Conservation (phyloP, 2,797 vertebrate species). For the Hydrophis major region DNA sequence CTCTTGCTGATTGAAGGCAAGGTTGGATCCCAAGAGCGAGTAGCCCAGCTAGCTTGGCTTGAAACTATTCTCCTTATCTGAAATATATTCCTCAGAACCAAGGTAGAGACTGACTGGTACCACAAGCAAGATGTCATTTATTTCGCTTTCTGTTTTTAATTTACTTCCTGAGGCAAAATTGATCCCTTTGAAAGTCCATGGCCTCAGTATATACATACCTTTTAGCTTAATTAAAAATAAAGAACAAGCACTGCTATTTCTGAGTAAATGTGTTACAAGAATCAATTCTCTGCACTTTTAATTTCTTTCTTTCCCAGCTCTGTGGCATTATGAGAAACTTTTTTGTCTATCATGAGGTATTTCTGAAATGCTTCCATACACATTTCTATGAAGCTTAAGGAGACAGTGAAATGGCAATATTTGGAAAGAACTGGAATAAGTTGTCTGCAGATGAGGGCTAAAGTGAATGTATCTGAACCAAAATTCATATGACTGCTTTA, state of each 20-base stretch:
- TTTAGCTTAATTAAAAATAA: conserved; percentile 27
- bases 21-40: background rate
- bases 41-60: background rate
- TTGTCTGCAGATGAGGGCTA: background rate
- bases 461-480: background rate
- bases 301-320: background rate
- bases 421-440: background rate
- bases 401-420: background rate
- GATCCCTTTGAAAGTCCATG: conserved; percentile 32
- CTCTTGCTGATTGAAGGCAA: background rate
- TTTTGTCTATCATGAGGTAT: background rate
- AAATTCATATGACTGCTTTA: background rate
- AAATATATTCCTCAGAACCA: background rate
- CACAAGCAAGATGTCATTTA: background rate
- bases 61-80: background rate
- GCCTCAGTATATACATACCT: conserved; percentile 26
- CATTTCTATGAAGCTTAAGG: background rate
- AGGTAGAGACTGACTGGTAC: background rate
- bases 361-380: background rate
- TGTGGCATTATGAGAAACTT: background rate
- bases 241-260: conserved; percentile 19
- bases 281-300: conserved; percentile 38
- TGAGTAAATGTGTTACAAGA: conserved; percentile 14
- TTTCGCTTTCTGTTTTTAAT: conserved; percentile 34
- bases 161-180: conserved; percentile 16